These are phyloP conservation scores for Xenopus borealis DNA, from an alignment of 2,113 vertebrate genomes.

Conservation along the genomic window DNA sequence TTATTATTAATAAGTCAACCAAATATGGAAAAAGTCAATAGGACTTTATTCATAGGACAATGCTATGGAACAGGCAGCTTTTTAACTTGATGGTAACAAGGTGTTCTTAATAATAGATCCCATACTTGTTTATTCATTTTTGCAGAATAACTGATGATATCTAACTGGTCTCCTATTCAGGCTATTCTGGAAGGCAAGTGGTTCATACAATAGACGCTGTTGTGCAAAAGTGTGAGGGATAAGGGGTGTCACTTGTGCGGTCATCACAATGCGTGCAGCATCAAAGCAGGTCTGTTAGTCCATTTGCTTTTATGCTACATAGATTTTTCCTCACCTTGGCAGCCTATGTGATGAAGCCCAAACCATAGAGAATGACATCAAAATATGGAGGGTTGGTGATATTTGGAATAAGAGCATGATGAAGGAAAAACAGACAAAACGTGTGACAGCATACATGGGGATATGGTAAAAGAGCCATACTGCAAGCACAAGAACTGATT, in stretches of 20 bases:
- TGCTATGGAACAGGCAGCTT: no score
- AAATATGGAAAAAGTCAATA: no score
- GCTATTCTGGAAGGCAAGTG: no score
- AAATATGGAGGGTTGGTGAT: conserved; percentile 74
- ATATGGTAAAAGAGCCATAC: conserved; percentile 53
- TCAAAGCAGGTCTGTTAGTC: conserved; percentile 63
- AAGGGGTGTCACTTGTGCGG: conserved; percentile 58
- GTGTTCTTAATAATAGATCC: no score
- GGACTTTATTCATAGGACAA: no score
- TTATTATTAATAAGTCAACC: no score
- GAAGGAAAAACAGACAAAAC: conserved; percentile 64
- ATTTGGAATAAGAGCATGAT: conserved; percentile 64
- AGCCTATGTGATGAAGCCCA: conserved; percentile 83
- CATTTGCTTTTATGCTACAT: conserved; percentile 58
- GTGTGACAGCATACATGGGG: conserved; percentile 55
- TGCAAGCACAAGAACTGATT: conserved; percentile 26
- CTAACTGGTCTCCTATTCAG: no score
- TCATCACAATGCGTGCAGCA: conserved; percentile 60
- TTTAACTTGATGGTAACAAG: no score
- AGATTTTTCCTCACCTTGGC: conserved; percentile 81
- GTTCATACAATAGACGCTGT: no score
- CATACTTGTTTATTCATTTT: no score
- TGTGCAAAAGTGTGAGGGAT: conserved; percentile 38
- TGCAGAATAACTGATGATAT: no score
- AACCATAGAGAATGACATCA: conserved; percentile 76